These are phyloP conservation scores for Clavelina lepadiformis DNA, from an alignment of 23 tunicate genomes.

Conservation along the genomic window DNA sequence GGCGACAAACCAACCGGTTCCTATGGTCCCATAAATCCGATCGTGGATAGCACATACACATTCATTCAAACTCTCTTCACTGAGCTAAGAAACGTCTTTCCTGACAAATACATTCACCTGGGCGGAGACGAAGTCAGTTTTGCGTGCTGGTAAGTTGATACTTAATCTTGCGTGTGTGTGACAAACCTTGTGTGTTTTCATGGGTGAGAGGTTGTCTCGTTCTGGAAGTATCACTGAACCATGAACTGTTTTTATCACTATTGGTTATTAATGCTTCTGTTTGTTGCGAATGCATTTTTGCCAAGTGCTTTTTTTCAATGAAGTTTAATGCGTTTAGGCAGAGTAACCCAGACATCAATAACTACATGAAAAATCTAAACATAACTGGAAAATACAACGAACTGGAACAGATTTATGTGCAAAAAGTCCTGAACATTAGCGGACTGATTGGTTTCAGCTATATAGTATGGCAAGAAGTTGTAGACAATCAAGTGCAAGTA, in stretches of 20 bases:
- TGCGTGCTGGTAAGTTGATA: conserved; percentile 75
- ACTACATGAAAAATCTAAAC: conserved; percentile 78
- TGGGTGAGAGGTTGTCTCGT: background rate
- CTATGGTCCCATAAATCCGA: conserved; percentile 90
- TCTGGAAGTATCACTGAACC: background rate
- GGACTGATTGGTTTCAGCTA: conserved; percentile 64
- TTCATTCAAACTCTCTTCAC: conserved; percentile 74
- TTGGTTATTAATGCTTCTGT: background rate
- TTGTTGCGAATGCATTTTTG: background rate
- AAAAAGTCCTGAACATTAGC: conserved; percentile 63
- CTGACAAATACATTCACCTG: conserved; percentile 88
- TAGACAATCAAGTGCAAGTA: conserved; percentile 93
- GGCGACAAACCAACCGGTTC: conserved; percentile 66
- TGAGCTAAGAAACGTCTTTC: conserved; percentile 62
- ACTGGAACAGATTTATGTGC: conserved; percentile 78
- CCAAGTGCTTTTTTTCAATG: background rate
- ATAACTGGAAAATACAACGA: conserved; percentile 73
- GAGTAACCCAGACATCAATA: conserved; percentile 87
- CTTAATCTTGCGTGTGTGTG: background rate
- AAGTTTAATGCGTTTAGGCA: conserved; percentile 36
- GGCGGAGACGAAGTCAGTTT: conserved; percentile 99
- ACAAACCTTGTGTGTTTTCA: background rate
- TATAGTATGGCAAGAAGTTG: conserved; percentile 98
- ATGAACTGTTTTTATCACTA: background rate
- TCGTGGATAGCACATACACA: conserved; percentile 58